Evolutionary conservation across 2,113 vertebrate genomes (phyloP).

Genomic region (Ictalurus punctatus): DNA sequence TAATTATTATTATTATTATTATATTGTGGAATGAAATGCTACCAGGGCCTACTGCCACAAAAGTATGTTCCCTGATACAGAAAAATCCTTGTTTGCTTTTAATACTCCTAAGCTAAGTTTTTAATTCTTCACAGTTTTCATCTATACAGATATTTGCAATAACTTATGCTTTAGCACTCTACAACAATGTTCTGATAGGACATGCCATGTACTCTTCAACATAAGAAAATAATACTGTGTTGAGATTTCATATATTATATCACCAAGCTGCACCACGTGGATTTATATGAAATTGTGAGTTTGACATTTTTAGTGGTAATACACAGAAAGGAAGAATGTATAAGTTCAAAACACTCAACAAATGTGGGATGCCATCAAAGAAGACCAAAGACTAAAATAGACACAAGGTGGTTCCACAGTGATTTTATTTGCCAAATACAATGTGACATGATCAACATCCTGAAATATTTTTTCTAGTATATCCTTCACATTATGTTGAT

Average conservation of each 20-base stretch:
- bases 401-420: conserved; percentile 14
- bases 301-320: background rate
- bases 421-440: conserved; percentile 20
- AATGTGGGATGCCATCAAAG: background rate
- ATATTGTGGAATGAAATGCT: background rate
- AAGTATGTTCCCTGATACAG: background rate
- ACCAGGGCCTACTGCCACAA: background rate
- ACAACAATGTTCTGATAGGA: background rate
- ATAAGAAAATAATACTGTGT: background rate
- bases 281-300: background rate
- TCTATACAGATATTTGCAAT: background rate
- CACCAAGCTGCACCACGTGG: background rate
- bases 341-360: background rate
- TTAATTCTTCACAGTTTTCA: background rate
- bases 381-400: background rate
- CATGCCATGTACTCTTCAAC: background rate
- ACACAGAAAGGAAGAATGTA: background rate
- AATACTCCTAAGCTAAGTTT: background rate
- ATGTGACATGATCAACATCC: conserved; percentile 24
- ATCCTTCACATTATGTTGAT: conserved; percentile 33
- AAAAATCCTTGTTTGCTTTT: background rate
- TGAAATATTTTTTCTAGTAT: conserved; percentile 29
- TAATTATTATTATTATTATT: background rate
- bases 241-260: background rate
- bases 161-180: background rate